These are phyloP conservation scores for Geotrupes spiniger DNA, from an alignment of 2,888 invertebrate genomes.

Conservation along the genomic window DNA sequence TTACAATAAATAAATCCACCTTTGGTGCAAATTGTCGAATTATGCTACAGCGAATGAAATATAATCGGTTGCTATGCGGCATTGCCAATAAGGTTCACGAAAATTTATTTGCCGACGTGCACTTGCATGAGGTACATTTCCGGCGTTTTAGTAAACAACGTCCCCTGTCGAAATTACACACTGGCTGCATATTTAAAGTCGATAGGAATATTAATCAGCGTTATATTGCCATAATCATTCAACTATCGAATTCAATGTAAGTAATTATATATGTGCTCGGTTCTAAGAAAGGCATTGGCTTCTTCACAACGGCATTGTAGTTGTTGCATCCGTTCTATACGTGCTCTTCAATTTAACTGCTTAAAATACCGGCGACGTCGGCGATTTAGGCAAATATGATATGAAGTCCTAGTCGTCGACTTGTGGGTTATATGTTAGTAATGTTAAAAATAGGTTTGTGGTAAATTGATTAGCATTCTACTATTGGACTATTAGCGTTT, in stretches of 20 bases:
- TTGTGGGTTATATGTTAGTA: too few relatives aligned
- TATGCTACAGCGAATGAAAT: too few relatives aligned
- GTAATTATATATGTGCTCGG: conserved; percentile 18
- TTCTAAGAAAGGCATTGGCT: conserved; percentile 16
- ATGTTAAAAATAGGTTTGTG: too few relatives aligned
- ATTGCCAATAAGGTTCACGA: not conserved
- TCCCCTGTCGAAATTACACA: conserved; percentile 2
- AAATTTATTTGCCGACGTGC: conserved; percentile 6
- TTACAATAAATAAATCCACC: too few relatives aligned
- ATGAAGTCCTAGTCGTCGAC: too few relatives aligned
- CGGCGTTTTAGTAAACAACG: conserved; percentile 6
- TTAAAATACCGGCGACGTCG: too few relatives aligned
- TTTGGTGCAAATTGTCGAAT: too few relatives aligned
- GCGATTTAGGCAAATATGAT: too few relatives aligned
- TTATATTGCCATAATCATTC: conserved; percentile 5
- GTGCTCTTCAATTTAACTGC: conserved; percentile 6
- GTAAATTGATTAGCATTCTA: too few relatives aligned
- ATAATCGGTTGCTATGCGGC: not conserved
- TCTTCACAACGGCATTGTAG: conserved; percentile 16
- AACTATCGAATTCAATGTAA: conserved; percentile 17
- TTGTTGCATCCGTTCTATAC: conserved; percentile 16
- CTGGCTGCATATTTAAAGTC: not conserved
- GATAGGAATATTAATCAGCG: too few relatives aligned
- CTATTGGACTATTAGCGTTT: too few relatives aligned
- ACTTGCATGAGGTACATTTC: conserved; percentile 16